These are phyloP conservation scores for Callosobruchus maculatus DNA, from an alignment of 2,888 invertebrate species.

Conservation along the genomic window DNA sequence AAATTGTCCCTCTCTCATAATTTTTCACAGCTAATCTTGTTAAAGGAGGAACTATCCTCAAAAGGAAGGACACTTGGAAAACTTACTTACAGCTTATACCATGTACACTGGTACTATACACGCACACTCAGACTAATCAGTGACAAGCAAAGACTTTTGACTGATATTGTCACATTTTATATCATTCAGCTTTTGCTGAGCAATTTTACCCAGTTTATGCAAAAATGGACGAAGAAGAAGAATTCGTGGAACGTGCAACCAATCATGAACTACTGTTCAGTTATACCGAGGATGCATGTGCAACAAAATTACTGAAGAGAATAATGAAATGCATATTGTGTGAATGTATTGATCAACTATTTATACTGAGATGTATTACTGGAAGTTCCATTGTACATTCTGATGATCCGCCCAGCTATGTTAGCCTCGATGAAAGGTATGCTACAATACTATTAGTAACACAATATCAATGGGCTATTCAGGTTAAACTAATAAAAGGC, in stretches of 20 bases:
- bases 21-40: too few species aligned
- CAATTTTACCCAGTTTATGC: not conserved
- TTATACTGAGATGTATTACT: constrained; percentile 25
- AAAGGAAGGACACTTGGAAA: too few species aligned
- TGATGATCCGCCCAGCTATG: constrained; percentile 8
- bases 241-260: not conserved
- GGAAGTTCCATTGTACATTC: constrained; percentile 14
- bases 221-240: not conserved
- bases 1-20: too few species aligned
- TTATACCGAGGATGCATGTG: not conserved
- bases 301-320: constrained; percentile 5
- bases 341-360: constrained; percentile 26
- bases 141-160: too few species aligned
- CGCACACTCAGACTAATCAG: too few species aligned
- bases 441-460: not conserved
- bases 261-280: not conserved
- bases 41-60: too few species aligned
- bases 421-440: constrained; percentile 18
- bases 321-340: constrained; percentile 12
- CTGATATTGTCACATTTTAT: too few species aligned
- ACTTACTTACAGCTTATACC: too few species aligned
- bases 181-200: not conserved
- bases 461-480: too few species aligned
- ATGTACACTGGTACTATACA: too few species aligned
- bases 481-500: too few species aligned